Evolutionary conservation across 2,888 invertebrate genomes (phyloP), one percentile per base, ranked within the genome.

Genomic region (Pandemis cinnamomeana): DNA sequence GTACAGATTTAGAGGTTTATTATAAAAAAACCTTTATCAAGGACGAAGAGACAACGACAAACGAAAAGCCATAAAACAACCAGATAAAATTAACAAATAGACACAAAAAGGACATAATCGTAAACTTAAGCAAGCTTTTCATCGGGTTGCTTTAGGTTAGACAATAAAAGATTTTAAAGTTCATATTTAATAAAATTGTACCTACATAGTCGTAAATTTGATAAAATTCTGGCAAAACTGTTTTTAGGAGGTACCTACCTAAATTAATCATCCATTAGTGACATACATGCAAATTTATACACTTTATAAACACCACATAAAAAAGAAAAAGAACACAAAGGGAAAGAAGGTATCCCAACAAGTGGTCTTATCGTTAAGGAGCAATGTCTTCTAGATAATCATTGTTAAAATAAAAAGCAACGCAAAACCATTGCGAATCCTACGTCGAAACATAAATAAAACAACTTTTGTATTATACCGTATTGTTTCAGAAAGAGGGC

Each of bases 401-500:
- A 36, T 36, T 2, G 27, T 36, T 36, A 36, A 36, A 36, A 36
- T 36, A 2, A 36, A 55, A 20, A 3, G 3, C 15, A 20, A 13
- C 6, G 55, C 20, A 8, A 7, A n/a, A 7, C 8, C 20, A 55
- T 20, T 53, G 53, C 53, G 7, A 53, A 51, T 6, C n/a, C n/a
- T 51, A 46, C 10, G 46, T 46, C 4, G 11, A 46, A 11, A 46
- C 11, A 11, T 5, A 11, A n/a, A 51, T n/a, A 51, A 13, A 51
- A 51, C n/a, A 5, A 6, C 6, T 51, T 5, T 4, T 13, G 2
- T 5, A 61, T 72, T 42, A 27, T 55, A 11, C 5, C 78, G 85
- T 83, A 83, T 86, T 87, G 79, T 95, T 95, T 77, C 95, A 96
- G 96, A 96, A 95, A 81, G 96, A 96, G 80, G 96, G 96, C 77